Evolutionary conservation across 2,113 vertebrate species (phyloP).

Genomic region (Tetraodon nigroviridis): DNA sequence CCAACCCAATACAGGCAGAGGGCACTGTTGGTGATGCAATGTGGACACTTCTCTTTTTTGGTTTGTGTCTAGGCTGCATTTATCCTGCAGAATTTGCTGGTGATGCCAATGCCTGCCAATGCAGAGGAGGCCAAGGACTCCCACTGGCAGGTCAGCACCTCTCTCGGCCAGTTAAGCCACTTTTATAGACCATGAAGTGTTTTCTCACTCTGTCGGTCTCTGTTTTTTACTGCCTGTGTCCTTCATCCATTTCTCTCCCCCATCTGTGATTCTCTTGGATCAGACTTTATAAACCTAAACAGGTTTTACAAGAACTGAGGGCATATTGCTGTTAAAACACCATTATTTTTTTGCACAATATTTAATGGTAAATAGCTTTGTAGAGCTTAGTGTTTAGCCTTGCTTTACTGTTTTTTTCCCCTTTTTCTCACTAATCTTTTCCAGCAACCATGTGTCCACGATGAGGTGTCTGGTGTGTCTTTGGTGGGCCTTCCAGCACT

Average conservation of each 20-base stretch:
- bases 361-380: not conserved
- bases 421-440: constrained; percentile 9
- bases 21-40: constrained; percentile 75
- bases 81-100: constrained; percentile 94
- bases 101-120: constrained; percentile 85
- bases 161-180: constrained; percentile 51
- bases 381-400: not conserved
- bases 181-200: constrained; percentile 53
- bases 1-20: constrained; percentile 69
- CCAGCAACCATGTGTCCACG: constrained; percentile 89
- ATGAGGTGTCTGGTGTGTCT: constrained; percentile 85
- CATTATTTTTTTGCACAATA: not conserved
- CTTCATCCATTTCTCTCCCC: constrained; percentile 14
- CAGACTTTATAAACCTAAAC: too few relatives aligned
- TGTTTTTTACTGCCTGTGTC: constrained; percentile 22
- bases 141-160: constrained; percentile 86
- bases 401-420: not conserved
- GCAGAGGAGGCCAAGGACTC: constrained; percentile 78
- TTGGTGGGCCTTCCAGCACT: constrained; percentile 85
- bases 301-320: constrained; percentile 18
- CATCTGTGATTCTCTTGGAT: constrained; percentile 4
- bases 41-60: constrained; percentile 21
- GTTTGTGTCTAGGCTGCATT: constrained; percentile 84
- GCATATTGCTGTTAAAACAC: constrained; percentile 24
- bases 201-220: constrained; percentile 16